These are phyloP conservation scores for Petroica traversi DNA, from an alignment of 2,113 vertebrate species.

Conservation along the genomic window DNA sequence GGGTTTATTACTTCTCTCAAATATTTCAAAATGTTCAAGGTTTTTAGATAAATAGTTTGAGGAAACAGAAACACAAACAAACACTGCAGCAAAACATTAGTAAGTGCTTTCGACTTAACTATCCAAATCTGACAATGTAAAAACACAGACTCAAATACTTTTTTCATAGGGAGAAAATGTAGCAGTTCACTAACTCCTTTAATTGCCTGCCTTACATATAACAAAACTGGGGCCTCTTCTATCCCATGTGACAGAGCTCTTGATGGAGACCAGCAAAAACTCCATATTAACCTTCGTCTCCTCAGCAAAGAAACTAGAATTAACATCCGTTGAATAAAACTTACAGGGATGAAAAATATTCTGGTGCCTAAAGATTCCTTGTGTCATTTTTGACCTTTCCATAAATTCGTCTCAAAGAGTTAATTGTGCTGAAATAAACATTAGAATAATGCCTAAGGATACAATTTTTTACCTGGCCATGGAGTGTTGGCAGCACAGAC, in stretches of 20 bases:
- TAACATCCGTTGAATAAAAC: background rate
- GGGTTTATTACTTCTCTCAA: background rate
- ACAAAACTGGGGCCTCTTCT: background rate
- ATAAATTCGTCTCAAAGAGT: constrained; percentile 10
- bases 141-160: background rate
- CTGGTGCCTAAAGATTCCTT: background rate
- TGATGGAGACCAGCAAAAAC: background rate
- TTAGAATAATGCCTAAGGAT: constrained; percentile 51
- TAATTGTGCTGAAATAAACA: constrained; percentile 64
- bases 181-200: background rate
- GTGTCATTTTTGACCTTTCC: background rate
- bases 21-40: background rate
- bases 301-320: background rate
- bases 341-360: background rate
- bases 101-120: background rate
- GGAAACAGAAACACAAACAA: background rate
- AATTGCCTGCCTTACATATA: background rate
- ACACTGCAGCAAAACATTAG: background rate
- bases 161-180: background rate
- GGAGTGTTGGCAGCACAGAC: constrained; percentile 46
- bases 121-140: background rate
- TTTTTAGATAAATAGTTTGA: background rate
- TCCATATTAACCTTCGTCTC: background rate
- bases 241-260: background rate
- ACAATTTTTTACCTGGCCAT: constrained; percentile 52